Base-by-base conservation (phyloP, 2,113 vertebrate species). In the Perca schrenkii region DNA sequence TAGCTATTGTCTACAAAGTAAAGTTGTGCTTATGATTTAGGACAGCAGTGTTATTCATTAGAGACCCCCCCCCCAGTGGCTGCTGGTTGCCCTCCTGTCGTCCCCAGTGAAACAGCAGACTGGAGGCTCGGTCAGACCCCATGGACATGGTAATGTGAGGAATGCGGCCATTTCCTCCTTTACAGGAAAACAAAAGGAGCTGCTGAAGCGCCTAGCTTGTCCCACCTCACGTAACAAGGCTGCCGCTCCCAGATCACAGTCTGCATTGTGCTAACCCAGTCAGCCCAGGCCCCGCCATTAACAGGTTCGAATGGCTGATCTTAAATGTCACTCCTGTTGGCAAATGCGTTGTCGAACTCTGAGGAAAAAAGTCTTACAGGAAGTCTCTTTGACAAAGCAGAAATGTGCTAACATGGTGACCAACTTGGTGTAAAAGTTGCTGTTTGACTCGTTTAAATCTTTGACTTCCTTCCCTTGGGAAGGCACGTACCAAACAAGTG, bases 111-210 rank as follows among this genome's bases (percentile, higher is more conserved):
- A 88, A 74, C 89, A 88, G 85, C 91, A 88, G 86, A 83, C 65
- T 83, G 84, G 87, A 85, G 85, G 82, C 90, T 88, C 21, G 40
- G 72, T 89, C 81, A 85, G 80, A 91, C 88, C 89, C 93, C 89
- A 94, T 95, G 94, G 88, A 93, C 94, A 95, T 95, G 95, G 91
- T 95, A 95, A 96, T 95, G 92, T 91, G 79, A 94, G 93, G 95
- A 96, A 96, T 96, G 94, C 43, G 77, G 88, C 92, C 91, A 95
- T 94, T 96, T 96, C 95, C 95, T 95, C 93, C 89, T 92, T 90
- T 86, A 79, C 83, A 89, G 84, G 81, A 90, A 94, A 92, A 96
- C 94, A 95, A 95, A 96, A 92, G 92, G 90, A 93, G 89, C 79
- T 84, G 84, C 85, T 77, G 76, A 84, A 92, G 86, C 76, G 82